These are phyloP conservation scores for Leptobrachium ailaonicum DNA, from an alignment of 2,113 vertebrate genomes.

Conservation along the genomic window DNA sequence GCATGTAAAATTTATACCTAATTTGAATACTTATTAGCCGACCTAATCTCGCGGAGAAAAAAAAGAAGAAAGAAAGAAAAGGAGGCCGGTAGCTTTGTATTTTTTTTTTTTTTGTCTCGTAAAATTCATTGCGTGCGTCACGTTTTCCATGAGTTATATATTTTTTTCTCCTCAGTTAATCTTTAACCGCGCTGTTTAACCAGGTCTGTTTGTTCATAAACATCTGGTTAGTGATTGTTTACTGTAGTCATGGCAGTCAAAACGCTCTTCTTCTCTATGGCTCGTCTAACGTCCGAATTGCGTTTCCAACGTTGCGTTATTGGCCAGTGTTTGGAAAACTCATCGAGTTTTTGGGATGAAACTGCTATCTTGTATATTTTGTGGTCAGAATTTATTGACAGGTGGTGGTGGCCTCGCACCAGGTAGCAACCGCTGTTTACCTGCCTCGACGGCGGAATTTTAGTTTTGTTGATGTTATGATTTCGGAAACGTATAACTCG, in stretches of 20 bases:
- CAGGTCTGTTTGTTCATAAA: conserved; percentile 80
- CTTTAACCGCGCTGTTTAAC: conserved; percentile 64
- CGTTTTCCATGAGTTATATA: conserved; percentile 70
- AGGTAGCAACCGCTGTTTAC: too few species aligned
- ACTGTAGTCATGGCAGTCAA: conserved; percentile 68
- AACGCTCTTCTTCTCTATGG: conserved; percentile 61
- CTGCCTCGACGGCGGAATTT: too few species aligned
- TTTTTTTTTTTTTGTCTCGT: conserved; percentile 71
- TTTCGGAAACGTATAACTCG: too few species aligned
- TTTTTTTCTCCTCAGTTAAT: conserved; percentile 59
- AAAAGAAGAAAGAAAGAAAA: conserved; percentile 67
- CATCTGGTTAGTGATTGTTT: conserved; percentile 79
- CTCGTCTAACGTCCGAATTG: conserved; percentile 29
- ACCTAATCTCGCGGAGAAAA: conserved; percentile 84
- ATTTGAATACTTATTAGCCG: conserved; percentile 99
- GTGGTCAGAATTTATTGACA: neutral
- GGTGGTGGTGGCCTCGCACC: too few species aligned
- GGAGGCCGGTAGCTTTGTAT: conserved; percentile 84
- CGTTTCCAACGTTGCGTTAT: neutral
- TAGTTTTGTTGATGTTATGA: too few species aligned
- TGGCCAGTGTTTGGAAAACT: neutral
- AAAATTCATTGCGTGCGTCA: conserved; percentile 83
- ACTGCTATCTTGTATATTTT: neutral
- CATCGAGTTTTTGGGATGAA: neutral
- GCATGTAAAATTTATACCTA: conserved; percentile 99